Base-by-base conservation (phyloP, 2,113 vertebrate species). In the Murina feae region DNA sequence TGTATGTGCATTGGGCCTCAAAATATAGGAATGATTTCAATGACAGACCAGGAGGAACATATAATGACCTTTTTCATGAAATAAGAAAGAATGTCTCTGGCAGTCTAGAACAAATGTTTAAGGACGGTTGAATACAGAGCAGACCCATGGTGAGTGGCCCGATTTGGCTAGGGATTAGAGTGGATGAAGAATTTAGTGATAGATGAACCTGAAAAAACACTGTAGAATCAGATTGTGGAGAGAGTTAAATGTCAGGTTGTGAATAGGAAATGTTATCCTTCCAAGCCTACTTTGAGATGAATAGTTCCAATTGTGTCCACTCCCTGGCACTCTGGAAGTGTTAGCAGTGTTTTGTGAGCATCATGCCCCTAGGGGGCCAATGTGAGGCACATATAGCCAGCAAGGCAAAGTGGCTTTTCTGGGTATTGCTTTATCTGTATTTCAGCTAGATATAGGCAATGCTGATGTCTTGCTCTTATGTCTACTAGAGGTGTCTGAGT, bases 91-190 rank as follows among this genome's bases (percentile, higher is more conserved):
- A 18, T 42, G 30, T 69, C 74, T 60, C 17, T 2, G 74, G 35
- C 20, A 93, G 44, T 68, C 30, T 35, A 75, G 44, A 92, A 37
- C 39, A 37, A 90, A 88, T 23, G 35, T 90, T 20, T 72, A 12
- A 21, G 21, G 9, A 32, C 42, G 39, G 28, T 20, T 74, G 68
- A 72, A 5, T n/a, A 42, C 3, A 63, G 49, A 83, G 23, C 32
- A 44, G 25, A 68, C 20, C 37, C 12, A 66, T 49, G 44, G 20
- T 23, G 44, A n/a, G 23, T 23, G 17, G 58, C 55, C 44, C 47
- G 44, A 17, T 16, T 68, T 79, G 79, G 28, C 55, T 76, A 51
- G 49, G 55, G 10, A 9, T 20, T 55, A 53, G 53, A 2, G 32
- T 18, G 4, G 35, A 13, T 86, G 20, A 75, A 82, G 49, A 94